phyloP scores from a whole-genome alignment of 2,888 invertebrate species.

The Protodeltote pygarga region DNA sequence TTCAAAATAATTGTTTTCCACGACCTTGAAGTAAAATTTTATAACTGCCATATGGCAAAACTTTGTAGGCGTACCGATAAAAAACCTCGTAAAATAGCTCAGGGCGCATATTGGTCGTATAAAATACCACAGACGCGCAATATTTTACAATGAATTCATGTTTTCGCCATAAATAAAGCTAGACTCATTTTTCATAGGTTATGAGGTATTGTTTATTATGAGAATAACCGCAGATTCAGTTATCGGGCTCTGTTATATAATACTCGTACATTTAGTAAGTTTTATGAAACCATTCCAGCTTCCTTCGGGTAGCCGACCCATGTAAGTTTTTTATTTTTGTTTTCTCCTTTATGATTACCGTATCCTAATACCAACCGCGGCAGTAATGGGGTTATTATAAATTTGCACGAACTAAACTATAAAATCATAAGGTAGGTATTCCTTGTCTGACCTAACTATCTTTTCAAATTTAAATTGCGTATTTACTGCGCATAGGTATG shows the following conservation, averaged over 20 bases:
- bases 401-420: too few species aligned
- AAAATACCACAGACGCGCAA: conserved; percentile 56
- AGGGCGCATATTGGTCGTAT: conserved; percentile 57
- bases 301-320: conserved; percentile 53
- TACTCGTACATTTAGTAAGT: conserved; percentile 25
- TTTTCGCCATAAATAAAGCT: conserved; percentile 53
- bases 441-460: too few species aligned
- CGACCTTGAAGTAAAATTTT: conserved; percentile 43
- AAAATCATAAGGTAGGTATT: too few species aligned
- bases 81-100: conserved; percentile 59
- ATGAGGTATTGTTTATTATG: conserved; percentile 57
- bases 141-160: conserved; percentile 58
- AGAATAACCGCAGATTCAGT: conserved; percentile 49
- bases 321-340: conserved; percentile 58
- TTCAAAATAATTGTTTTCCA: conserved; percentile 34
- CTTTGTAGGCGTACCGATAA: conserved; percentile 60
- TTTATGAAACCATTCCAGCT: conserved; percentile 56
- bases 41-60: conserved; percentile 56
- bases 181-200: conserved; percentile 48
- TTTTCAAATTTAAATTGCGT: too few species aligned
- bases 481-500: too few species aligned
- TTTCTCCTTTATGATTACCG: not conserved
- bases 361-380: not conserved
- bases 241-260: conserved; percentile 43
- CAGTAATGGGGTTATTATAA: too few species aligned